Conservation (phyloP, 1,140 invertebrate species). For the Drosophila erecta region DNA sequence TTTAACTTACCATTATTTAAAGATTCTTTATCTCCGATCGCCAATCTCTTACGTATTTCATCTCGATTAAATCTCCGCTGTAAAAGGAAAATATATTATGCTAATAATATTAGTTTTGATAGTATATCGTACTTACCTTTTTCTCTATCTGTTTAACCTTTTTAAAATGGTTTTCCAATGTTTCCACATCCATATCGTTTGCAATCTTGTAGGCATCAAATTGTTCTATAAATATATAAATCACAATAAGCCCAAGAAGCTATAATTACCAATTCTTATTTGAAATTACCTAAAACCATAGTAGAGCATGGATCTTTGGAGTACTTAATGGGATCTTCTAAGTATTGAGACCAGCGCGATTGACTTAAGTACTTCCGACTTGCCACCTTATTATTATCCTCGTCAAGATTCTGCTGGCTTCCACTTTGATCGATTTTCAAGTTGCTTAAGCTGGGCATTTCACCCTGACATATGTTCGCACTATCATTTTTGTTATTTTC, state of each 20-base stretch:
- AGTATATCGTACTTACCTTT: slow-evolving; percentile 3
- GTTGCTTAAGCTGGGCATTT: slow-evolving; percentile 28
- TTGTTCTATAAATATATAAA: slow-evolving; percentile 12
- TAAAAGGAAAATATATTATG: not conserved
- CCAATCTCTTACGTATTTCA: slow-evolving; percentile 40
- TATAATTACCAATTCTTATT: not conserved
- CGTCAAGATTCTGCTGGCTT: not conserved
- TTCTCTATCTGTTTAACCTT: slow-evolving; percentile 42
- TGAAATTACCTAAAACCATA: slow-evolving; percentile 28
- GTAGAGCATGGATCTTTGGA: slow-evolving; percentile 15
- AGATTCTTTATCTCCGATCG: slow-evolving; percentile 17
- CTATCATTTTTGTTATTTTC: slow-evolving; percentile 26
- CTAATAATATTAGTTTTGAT: not conserved
- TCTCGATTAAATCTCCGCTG: slow-evolving; percentile 37
- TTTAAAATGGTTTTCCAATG: slow-evolving; percentile 31
- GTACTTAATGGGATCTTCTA: slow-evolving; percentile 26
- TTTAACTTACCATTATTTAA: slow-evolving; percentile 20
- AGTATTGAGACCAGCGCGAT: slow-evolving; percentile 33
- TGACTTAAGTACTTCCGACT: slow-evolving; percentile 20
- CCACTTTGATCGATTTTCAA: slow-evolving; percentile 13
- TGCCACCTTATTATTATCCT: slow-evolving; percentile 3
- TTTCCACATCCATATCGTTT: slow-evolving; percentile 40
- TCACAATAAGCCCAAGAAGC: too few relatives aligned
- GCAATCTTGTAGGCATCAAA: slow-evolving; percentile 43
- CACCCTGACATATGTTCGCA: slow-evolving; percentile 1